Conservation (phyloP, 1,140 invertebrate genomes). For the Glomeris maerens region DNA sequence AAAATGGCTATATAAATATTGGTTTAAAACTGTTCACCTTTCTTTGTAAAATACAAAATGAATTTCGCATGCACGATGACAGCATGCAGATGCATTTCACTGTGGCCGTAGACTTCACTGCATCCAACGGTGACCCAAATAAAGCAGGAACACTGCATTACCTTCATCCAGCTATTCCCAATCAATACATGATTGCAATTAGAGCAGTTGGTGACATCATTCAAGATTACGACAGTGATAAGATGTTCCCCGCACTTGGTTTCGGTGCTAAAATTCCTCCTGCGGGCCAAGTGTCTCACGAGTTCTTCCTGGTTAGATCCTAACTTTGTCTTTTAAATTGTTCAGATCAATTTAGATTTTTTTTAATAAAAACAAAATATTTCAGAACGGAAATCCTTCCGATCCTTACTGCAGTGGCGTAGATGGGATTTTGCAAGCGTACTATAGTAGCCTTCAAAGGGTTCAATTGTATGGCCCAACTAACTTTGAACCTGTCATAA, state of each 20-base stretch:
- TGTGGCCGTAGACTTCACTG: slow-evolving; percentile 54
- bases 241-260: slow-evolving; percentile 42
- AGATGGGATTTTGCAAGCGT: slow-evolving; percentile 35
- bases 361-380: no score
- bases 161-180: slow-evolving; percentile 26
- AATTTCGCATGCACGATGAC: slow-evolving; percentile 8
- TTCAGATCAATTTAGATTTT: not conserved
- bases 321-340: not conserved
- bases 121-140: slow-evolving; percentile 43
- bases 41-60: not conserved
- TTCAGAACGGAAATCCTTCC: slow-evolving; percentile 37
- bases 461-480: slow-evolving; percentile 50
- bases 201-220: slow-evolving; percentile 41
- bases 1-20: not conserved
- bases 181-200: slow-evolving; percentile 42
- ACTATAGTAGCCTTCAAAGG: slow-evolving; percentile 32
- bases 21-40: not conserved
- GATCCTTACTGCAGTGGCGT: slow-evolving; percentile 43
- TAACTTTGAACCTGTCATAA: slow-evolving; percentile 48
- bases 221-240: slow-evolving; percentile 40
- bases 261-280: slow-evolving; percentile 42
- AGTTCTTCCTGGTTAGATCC: slow-evolving; percentile 29
- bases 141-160: slow-evolving; percentile 40
- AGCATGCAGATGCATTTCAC: slow-evolving; percentile 43
- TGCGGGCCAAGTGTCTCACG: slow-evolving; percentile 32